Base-by-base conservation (phyloP, 2,797 vertebrate species). In the Chromis chromis region DNA sequence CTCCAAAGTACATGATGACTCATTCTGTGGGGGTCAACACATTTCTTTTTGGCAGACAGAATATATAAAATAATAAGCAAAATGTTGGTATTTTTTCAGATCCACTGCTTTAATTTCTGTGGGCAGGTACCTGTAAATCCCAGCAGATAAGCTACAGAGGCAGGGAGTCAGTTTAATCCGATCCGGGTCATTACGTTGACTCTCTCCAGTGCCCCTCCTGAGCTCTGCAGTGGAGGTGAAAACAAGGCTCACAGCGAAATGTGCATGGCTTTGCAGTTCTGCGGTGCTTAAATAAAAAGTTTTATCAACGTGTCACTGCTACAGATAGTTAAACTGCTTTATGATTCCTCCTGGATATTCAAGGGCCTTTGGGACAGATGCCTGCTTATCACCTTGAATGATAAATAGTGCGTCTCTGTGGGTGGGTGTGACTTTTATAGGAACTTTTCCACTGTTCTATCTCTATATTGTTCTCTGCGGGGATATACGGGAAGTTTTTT, bases 111-210 rank as follows among this genome's bases (percentile, higher is more conserved):
- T 72, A 65, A 65, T 82, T 83, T 81, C 55, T 71, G 5, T 75
- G 55, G 48, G 59, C 11, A 54, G 70, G 66, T 68, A 82, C 76
- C 77, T 86, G 50, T 71, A 89, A 86, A 84, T 90, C 83, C 82
- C 55, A 46, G 2, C 72, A 55, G 84, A 87, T 87, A 85, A 88
- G 54, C 81, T 78, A 76, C 62, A 76, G 76, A 73, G 70, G 79
- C 17, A 19, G 74, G 10, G 63, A 77, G 71, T 81, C 64, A 53
- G 56, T 85, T 86, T 88, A 91, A 89, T 88, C 84, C 19, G 24
- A 70, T 63, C 86, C 66, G 28, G 82, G 76, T 76, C 82, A 79
- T 71, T 72, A 62, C 48, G 68, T 76, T 73, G 59, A 81, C 71
- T 76, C 52, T 66, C 55, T 71, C 40, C 64, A 67, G 64, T 71